These are phyloP conservation scores for Catamblyrhynchus diadema DNA, from an alignment of 2,797 vertebrate species.

Conservation along the genomic window DNA sequence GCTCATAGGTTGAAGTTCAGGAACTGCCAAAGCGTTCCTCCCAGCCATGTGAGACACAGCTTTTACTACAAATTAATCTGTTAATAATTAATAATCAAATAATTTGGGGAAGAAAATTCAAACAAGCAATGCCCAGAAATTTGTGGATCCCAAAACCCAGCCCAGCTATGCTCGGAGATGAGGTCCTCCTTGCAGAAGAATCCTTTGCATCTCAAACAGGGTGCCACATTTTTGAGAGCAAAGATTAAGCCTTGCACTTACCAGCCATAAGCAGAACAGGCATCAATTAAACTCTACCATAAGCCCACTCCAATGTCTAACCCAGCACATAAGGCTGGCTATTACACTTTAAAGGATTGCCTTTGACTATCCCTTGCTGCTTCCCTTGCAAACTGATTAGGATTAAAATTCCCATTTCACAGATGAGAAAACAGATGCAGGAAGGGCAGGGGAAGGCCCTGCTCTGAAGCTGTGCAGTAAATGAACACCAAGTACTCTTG, in stretches of 20 bases:
- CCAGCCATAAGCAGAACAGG: not conserved
- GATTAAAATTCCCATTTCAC: conserved; percentile 30
- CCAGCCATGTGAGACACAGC: not conserved
- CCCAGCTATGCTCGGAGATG: not conserved
- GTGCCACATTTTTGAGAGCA: not conserved
- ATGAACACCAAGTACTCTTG: not conserved
- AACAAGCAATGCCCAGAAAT: not conserved
- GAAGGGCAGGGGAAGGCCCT: not conserved
- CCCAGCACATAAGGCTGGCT: not conserved
- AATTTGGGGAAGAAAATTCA: accelerated
- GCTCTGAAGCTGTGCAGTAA: not conserved
- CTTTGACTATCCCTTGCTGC: not conserved
- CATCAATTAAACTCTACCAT: not conserved
- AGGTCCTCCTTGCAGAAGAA: not conserved
- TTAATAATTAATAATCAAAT: not conserved
- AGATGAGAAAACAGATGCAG: conserved; percentile 5
- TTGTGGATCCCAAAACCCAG: not conserved
- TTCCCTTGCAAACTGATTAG: not conserved
- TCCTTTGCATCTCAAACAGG: not conserved
- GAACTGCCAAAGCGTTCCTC: not conserved
- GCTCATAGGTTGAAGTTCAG: not conserved
- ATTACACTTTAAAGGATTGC: not conserved
- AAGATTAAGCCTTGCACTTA: not conserved
- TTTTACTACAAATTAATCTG: not conserved
- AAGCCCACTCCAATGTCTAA: not conserved